Conservation (phyloP, 30 jellyfish, hydroid and myxozoan species). For the Nemopilema nomurai region DNA sequence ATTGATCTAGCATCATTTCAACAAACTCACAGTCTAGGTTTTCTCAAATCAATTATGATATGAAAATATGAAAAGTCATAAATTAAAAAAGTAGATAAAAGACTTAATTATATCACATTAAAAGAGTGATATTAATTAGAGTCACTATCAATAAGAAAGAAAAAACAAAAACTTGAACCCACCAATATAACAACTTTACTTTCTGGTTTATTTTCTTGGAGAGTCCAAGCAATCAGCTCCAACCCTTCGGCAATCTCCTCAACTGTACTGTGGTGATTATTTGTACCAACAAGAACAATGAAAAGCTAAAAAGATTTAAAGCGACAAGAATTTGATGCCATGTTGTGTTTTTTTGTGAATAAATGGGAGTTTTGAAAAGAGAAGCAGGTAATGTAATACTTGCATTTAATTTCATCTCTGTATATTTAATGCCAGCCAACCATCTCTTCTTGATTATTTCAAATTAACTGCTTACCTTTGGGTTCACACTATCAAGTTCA, state of each 20-base stretch:
- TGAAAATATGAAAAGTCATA: too few species aligned
- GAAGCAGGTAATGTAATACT: too few species aligned
- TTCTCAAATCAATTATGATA: too few species aligned
- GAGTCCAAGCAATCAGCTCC: constrained; percentile 82
- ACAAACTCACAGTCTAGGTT: too few species aligned
- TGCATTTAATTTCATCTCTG: too few species aligned
- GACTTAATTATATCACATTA: too few species aligned
- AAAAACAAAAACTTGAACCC: background rate
- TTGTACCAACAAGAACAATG: constrained; percentile 88
- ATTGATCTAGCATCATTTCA: too few species aligned
- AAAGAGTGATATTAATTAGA: background rate
- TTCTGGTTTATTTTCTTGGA: constrained; percentile 46
- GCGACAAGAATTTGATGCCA: background rate
- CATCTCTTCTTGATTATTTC: too few species aligned
- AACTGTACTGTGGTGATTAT: constrained; percentile 74
- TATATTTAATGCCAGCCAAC: too few species aligned
- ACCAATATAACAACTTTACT: constrained; percentile 62
- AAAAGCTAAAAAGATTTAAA: constrained; percentile 42
- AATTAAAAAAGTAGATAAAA: too few species aligned
- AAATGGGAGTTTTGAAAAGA: too few species aligned
- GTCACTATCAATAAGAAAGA: background rate
- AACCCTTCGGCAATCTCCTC: constrained; percentile 91
- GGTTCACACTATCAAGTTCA: constrained; percentile 67
- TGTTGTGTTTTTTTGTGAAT: too few species aligned
- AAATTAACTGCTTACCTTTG: constrained; percentile 69